phyloP scores from a whole-genome alignment of 2,113 vertebrate species.

The Parus major region DNA sequence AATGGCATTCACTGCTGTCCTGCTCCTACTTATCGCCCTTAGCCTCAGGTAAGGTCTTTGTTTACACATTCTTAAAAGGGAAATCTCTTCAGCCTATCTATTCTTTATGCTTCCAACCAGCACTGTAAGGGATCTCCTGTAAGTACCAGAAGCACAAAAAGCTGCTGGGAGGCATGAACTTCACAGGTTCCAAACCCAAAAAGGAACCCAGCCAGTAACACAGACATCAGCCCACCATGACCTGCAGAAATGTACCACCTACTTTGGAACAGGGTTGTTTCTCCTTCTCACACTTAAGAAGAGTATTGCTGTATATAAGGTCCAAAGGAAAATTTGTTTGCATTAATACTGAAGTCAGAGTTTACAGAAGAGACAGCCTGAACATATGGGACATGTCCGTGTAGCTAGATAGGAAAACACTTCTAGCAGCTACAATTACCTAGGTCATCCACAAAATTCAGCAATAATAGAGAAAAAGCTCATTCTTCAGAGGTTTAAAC shows the following conservation, averaged over 20 bases:
- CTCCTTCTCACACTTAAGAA: neutral
- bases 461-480: neutral
- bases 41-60: neutral
- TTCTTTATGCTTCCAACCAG: neutral
- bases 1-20: neutral
- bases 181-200: neutral
- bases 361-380: neutral
- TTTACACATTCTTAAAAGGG: neutral
- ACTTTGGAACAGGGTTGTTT: neutral
- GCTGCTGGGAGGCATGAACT: neutral
- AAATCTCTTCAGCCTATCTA: neutral
- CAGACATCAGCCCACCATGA: neutral
- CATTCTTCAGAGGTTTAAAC: neutral
- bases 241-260: neutral
- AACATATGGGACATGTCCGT: rapidly evolving
- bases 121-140: neutral
- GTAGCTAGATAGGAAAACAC: neutral
- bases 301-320: neutral
- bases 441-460: neutral
- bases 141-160: neutral
- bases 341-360: neutral
- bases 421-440: neutral
- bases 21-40: neutral
- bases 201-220: rapidly evolving
- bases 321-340: neutral